Percentiles rank a stretch among this genome's conserved stretches.
These are phyloP conservation scores for Conopomorpha cramerella DNA, from an alignment of 1,140 invertebrate genomes.

Conservation along the genomic window DNA sequence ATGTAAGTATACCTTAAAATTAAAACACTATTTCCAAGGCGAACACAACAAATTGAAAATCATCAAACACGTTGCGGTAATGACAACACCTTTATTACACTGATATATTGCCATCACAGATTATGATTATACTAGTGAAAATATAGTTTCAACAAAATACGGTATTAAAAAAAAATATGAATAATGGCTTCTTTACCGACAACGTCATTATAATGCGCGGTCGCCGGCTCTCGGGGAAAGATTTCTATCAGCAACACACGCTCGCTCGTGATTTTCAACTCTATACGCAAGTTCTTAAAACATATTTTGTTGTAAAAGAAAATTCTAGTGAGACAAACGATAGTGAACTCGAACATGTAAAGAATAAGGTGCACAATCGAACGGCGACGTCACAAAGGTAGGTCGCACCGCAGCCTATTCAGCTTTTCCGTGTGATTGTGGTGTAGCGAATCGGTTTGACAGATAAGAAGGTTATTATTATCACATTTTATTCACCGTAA, in stretches of 20 bases:
- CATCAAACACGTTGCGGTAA: slow-evolving; percentile 32
- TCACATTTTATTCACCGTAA: slow-evolving; percentile 53
- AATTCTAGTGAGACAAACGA: too few relatives aligned
- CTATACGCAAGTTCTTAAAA: neutral
- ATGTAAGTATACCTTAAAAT: too few relatives aligned
- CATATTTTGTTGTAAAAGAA: slow-evolving; percentile 1
- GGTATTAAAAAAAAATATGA: slow-evolving; percentile 60
- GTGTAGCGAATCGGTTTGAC: slow-evolving; percentile 52
- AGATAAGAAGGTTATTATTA: slow-evolving; percentile 56
- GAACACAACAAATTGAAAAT: slow-evolving; percentile 55
- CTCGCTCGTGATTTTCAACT: too few relatives aligned
- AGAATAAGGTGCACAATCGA: too few relatives aligned
- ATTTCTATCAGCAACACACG: too few relatives aligned
- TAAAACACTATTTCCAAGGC: too few relatives aligned
- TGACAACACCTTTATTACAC: slow-evolving; percentile 41
- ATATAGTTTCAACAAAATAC: slow-evolving; percentile 57
- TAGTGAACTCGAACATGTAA: too few relatives aligned
- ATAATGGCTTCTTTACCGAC: slow-evolving; percentile 56
- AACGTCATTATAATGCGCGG: slow-evolving; percentile 45
- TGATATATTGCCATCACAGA: slow-evolving; percentile 51
- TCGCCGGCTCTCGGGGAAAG: slow-evolving; percentile 36
- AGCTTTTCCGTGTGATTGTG: slow-evolving; percentile 40
- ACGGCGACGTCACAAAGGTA: too few relatives aligned
- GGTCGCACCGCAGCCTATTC: slow-evolving; percentile 23
- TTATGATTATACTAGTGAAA: slow-evolving; percentile 54